Percentiles rank a stretch among this genome's conserved stretches.
These are phyloP conservation scores for Drosophila antonietae DNA, from an alignment of 2,888 invertebrate species.

Conservation along the genomic window DNA sequence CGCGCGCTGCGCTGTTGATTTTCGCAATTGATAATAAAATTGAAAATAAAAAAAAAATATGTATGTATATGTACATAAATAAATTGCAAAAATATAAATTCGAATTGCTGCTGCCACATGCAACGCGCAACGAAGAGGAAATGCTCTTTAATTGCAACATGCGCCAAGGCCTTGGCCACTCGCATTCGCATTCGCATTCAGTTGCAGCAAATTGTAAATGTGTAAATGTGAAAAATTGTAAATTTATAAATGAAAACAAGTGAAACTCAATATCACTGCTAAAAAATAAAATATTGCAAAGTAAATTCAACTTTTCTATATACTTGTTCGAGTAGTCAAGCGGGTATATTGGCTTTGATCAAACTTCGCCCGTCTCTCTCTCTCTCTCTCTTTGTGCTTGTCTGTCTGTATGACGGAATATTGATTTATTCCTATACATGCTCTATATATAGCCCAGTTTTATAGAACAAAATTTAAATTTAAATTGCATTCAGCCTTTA, in stretches of 20 bases:
- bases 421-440: no score
- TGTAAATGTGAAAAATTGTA: not conserved
- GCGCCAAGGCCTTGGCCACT: not conserved
- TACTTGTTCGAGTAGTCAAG: not conserved
- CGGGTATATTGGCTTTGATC: not conserved
- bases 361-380: no score
- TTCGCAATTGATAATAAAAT: constrained; percentile 59
- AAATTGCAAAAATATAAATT: constrained; percentile 16
- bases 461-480: no score
- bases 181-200: not conserved
- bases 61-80: not conserved
- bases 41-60: constrained; percentile 12
- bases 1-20: constrained; percentile 59
- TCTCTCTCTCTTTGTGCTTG: no score
- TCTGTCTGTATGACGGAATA: no score
- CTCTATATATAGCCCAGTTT: no score
- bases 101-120: not conserved
- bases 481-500: no score
- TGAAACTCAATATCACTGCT: constrained; percentile 3
- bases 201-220: not conserved
- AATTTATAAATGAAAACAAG: not conserved
- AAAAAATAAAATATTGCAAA: not conserved
- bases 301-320: not conserved
- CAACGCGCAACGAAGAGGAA: constrained; percentile 9
- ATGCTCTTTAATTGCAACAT: constrained; percentile 28